A percentile compares a stretch with the other conserved stretches of the same genome.
These are phyloP conservation scores for Plectropomus leopardus DNA, from an alignment of 2,113 vertebrate genomes.

Conservation along the genomic window DNA sequence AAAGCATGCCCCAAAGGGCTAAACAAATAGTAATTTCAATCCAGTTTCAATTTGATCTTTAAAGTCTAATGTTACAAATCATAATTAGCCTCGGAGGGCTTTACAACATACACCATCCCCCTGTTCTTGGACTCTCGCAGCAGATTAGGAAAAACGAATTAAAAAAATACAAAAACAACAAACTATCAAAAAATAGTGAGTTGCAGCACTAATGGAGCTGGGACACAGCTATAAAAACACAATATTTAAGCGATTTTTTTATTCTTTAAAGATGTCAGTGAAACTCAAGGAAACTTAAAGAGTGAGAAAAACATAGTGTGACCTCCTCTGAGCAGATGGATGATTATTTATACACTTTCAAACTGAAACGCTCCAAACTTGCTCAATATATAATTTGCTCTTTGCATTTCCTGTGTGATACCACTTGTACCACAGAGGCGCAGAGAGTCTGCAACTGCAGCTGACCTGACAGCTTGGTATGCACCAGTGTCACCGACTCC, in stretches of 20 bases:
- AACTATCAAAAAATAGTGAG: too few species aligned
- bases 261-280: not conserved
- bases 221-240: not conserved
- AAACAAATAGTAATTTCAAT: too few species aligned
- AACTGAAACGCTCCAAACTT: conserved; percentile 9
- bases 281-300: not conserved
- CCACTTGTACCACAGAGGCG: conserved; percentile 30
- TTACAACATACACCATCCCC: too few species aligned
- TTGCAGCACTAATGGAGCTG: not conserved
- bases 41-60: too few species aligned
- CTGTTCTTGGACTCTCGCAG: too few species aligned
- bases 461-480: conserved; percentile 61
- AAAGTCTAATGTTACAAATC: too few species aligned
- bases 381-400: conserved; percentile 54
- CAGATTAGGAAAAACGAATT: too few species aligned
- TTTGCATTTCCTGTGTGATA: conserved; percentile 48
- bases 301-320: not conserved
- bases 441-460: conserved; percentile 1
- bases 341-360: conserved; percentile 13
- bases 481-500: conserved; percentile 51
- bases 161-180: too few species aligned
- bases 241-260: not conserved
- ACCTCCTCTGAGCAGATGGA: not conserved
- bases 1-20: too few species aligned
- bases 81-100: too few species aligned